Conservation (phyloP, 2,113 vertebrate species). For the Baryphthengus martii region DNA sequence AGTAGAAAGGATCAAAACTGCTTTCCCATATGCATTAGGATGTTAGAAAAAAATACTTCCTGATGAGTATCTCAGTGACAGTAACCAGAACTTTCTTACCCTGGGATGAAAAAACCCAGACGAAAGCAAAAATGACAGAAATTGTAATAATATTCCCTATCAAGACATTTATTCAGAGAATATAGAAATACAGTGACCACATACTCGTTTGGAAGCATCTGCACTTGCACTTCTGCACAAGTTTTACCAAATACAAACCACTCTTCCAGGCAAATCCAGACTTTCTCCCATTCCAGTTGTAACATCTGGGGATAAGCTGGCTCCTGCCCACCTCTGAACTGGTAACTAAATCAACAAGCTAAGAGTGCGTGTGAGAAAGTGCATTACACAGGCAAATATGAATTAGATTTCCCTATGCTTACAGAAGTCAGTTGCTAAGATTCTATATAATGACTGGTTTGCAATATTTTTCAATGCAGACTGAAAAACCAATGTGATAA, state of each 20-base stretch:
- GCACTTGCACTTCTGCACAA: neutral
- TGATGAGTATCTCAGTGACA: neutral
- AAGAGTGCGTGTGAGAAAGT: neutral
- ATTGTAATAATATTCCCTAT: neutral
- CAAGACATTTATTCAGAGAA: neutral
- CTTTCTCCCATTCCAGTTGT: neutral
- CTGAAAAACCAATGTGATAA: neutral
- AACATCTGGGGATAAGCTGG: neutral
- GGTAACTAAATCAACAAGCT: neutral
- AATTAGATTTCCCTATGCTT: neutral
- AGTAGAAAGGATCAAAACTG: slow-evolving; percentile 3
- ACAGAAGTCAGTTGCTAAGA: neutral
- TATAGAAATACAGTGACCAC: neutral
- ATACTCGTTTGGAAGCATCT: neutral
- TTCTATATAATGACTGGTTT: neutral
- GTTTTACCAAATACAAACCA: neutral
- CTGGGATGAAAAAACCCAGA: neutral
- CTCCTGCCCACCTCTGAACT: neutral
- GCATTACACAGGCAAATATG: neutral
- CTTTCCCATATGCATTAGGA: slow-evolving; percentile 14
- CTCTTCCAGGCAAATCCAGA: neutral
- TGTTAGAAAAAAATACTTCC: neutral
- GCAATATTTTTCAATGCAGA: slow-evolving; percentile 44
- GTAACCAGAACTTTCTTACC: neutral
- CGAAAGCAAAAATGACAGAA: neutral